A percentile compares a stretch with the other conserved stretches of the same genome.
phyloP scores from a whole-genome alignment of 1,140 invertebrate genomes.

The Drosophila nigromelanica region DNA sequence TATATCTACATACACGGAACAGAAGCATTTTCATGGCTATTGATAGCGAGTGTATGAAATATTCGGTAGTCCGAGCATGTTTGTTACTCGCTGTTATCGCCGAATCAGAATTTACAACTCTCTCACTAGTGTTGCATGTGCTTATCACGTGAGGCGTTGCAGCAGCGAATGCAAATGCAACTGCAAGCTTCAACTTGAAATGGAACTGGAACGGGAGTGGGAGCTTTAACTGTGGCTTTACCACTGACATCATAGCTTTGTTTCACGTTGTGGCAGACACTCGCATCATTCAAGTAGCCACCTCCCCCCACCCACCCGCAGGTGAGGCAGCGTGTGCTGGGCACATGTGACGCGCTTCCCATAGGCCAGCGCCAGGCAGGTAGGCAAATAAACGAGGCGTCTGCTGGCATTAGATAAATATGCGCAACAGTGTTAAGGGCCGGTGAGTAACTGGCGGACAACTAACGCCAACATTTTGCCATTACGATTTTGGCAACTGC shows the following conservation, averaged over 20 bases:
- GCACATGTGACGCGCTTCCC: slow-evolving; percentile 68
- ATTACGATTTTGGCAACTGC: slow-evolving; percentile 31
- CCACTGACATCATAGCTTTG: slow-evolving; percentile 7
- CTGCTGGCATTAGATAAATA: slow-evolving; percentile 59
- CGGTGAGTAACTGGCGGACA: slow-evolving; percentile 4
- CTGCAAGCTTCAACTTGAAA: background rate
- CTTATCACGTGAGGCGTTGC: slow-evolving; percentile 49
- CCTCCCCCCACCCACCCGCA: background rate
- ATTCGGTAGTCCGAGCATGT: background rate
- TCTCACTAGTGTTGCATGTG: slow-evolving; percentile 39
- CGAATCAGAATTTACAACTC: slow-evolving; percentile 24
- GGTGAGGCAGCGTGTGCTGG: slow-evolving; percentile 18
- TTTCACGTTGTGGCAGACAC: slow-evolving; percentile 1
- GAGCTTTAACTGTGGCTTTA: too few species aligned
- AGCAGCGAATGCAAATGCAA: slow-evolving; percentile 7
- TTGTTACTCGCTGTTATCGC: slow-evolving; percentile 38
- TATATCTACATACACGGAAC: background rate
- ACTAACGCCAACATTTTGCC: slow-evolving; percentile 10
- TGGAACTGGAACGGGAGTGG: too few species aligned
- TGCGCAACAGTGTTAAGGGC: slow-evolving; percentile 23
- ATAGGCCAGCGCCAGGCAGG: slow-evolving; percentile 14
- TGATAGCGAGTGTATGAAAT: slow-evolving; percentile 1
- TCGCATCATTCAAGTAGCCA: slow-evolving; percentile 15
- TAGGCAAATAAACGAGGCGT: slow-evolving; percentile 42
- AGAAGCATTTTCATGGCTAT: background rate